Percentiles rank a stretch among this genome's conserved stretches.
Evolutionary conservation across 2,888 invertebrate genomes (phyloP).

Genomic region (Hedychridium roseum): DNA sequence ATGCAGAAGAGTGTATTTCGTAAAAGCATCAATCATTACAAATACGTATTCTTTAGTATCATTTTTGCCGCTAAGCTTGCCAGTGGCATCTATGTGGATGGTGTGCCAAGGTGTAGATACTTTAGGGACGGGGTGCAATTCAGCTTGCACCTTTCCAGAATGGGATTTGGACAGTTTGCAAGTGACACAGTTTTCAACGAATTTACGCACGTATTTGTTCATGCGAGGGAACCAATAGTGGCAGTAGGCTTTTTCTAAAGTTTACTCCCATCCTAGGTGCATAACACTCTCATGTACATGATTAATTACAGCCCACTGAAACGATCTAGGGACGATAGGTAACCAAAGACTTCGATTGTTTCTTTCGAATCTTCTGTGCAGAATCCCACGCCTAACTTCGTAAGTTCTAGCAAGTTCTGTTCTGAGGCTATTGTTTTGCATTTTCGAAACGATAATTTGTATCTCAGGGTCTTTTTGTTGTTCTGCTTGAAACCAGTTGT

Average conservation of each 20-base stretch:
- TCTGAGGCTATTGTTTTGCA: neutral
- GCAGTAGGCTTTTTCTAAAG: constrained; percentile 32
- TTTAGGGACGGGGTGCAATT: constrained; percentile 51
- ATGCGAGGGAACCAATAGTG: constrained; percentile 48
- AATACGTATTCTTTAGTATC: constrained; percentile 42
- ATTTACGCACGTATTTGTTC: constrained; percentile 44
- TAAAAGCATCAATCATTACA: constrained; percentile 42
- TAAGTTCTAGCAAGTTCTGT: constrained; percentile 15
- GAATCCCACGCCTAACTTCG: constrained; percentile 15
- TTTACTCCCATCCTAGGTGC: constrained; percentile 19
- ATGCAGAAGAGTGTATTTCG: constrained; percentile 35
- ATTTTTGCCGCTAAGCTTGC: constrained; percentile 37
- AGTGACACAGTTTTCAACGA: constrained; percentile 48
- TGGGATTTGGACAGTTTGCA: constrained; percentile 45
- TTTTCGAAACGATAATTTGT: constrained; percentile 8
- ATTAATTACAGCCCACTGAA: constrained; percentile 21
- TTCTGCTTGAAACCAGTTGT: constrained; percentile 24
- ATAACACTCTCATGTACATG: constrained; percentile 18
- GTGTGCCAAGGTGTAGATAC: constrained; percentile 42
- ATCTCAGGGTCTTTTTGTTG: constrained; percentile 23
- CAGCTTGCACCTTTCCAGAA: constrained; percentile 41
- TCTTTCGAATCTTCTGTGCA: constrained; percentile 31
- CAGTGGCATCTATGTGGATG: constrained; percentile 40
- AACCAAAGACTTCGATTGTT: constrained; percentile 16
- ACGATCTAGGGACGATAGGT: constrained; percentile 18